phyloP scores from a whole-genome alignment of 2,888 invertebrate species.

The Diarsia rubi region DNA sequence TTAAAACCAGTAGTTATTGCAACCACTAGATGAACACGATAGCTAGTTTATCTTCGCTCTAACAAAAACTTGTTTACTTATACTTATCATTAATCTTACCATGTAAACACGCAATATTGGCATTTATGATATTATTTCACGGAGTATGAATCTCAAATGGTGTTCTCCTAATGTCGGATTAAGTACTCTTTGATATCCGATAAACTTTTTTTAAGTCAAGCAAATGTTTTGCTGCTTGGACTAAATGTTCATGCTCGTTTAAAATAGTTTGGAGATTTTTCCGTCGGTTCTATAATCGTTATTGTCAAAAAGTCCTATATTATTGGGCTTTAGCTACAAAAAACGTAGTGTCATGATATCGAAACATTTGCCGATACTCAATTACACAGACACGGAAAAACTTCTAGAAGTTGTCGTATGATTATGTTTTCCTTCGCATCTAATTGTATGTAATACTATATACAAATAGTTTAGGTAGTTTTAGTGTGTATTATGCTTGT shows the following conservation, averaged over 20 bases:
- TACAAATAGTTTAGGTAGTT: too few relatives aligned
- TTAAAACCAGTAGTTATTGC: background rate
- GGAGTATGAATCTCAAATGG: background rate
- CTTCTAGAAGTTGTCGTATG: too few relatives aligned
- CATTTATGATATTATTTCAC: background rate
- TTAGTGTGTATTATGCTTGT: too few relatives aligned
- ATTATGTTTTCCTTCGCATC: too few relatives aligned
- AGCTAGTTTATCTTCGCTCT: background rate
- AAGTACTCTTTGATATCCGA: background rate
- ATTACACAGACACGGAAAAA: too few relatives aligned
- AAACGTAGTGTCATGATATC: too few relatives aligned
- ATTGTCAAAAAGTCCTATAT: background rate
- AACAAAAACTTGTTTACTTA: background rate
- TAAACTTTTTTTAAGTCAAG: background rate
- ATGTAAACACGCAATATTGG: background rate
- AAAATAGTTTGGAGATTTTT: background rate
- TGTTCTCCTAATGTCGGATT: conserved; percentile 1
- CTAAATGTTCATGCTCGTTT: background rate
- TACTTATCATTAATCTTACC: background rate
- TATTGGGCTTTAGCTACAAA: too few relatives aligned
- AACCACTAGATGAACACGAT: too few relatives aligned
- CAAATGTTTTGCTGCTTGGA: background rate
- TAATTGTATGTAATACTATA: too few relatives aligned
- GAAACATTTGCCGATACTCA: too few relatives aligned
- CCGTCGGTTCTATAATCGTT: background rate